These are phyloP conservation scores for Podarcis cretensis DNA, from an alignment of 2,113 vertebrate species.

Conservation along the genomic window DNA sequence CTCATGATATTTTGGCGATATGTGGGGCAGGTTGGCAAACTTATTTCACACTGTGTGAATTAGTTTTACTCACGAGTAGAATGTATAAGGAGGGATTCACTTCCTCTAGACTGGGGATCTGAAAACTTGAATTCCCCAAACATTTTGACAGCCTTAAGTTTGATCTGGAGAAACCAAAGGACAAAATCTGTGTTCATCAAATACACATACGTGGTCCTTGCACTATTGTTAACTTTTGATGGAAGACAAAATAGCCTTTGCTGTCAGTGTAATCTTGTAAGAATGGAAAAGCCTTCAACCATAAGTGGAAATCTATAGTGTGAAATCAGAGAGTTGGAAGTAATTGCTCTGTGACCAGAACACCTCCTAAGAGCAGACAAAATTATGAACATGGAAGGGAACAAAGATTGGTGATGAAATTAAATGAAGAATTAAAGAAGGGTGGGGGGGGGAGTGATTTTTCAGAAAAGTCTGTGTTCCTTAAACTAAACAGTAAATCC, in stretches of 20 bases:
- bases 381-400: neutral
- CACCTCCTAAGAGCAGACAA: neutral
- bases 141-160: neutral
- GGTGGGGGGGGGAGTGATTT: neutral
- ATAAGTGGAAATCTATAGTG: neutral
- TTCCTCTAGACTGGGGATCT: neutral
- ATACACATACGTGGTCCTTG: neutral
- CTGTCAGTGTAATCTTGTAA: neutral
- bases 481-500: neutral
- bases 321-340: neutral
- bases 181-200: neutral
- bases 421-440: neutral
- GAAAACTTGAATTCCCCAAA: neutral
- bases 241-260: neutral
- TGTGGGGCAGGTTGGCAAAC: neutral
- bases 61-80: neutral
- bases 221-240: neutral
- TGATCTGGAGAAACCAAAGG: neutral
- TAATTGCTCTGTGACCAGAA: neutral
- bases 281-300: neutral
- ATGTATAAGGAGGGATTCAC: neutral
- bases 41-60: neutral
- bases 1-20: too few species aligned
- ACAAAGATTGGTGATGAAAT: neutral
- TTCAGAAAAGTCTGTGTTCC: neutral